Conservation (phyloP, 2,888 invertebrate species). For the Lypha dubia region DNA sequence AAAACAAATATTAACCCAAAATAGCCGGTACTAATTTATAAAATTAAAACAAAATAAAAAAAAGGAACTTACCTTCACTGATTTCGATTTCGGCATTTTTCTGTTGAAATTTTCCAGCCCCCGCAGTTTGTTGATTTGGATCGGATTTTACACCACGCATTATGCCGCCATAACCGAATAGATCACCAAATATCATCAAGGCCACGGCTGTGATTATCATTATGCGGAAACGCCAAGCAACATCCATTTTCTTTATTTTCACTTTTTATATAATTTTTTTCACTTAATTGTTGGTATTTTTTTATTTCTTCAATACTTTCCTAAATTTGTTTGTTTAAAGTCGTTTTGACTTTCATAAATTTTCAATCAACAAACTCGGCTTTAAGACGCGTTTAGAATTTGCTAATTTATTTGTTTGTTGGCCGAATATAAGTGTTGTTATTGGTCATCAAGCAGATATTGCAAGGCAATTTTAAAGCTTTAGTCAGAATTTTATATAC, state of each 20-base stretch:
- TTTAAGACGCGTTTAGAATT: constrained; percentile 44
- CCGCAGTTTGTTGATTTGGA: constrained; percentile 77
- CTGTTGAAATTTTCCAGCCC: constrained; percentile 80
- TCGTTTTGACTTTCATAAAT: constrained; percentile 54
- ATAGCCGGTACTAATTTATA: not conserved
- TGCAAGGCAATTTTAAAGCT: constrained; percentile 45
- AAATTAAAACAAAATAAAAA: too few species aligned
- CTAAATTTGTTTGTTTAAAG: constrained; percentile 30
- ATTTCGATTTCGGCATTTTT: constrained; percentile 82
- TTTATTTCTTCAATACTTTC: constrained; percentile 45
- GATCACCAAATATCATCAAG: constrained; percentile 82
- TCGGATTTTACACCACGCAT: constrained; percentile 82
- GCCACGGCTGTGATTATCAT: constrained; percentile 81
- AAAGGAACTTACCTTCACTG: constrained; percentile 81
- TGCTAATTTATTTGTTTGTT: constrained; percentile 37
- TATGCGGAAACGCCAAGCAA: constrained; percentile 83
- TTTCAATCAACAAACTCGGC: constrained; percentile 53
- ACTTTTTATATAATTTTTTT: constrained; percentile 11
- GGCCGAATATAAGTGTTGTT: constrained; percentile 14
- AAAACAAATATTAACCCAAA: constrained; percentile 1
- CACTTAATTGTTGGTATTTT: constrained; percentile 16
- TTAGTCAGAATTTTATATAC: not conserved
- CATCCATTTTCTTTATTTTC: constrained; percentile 78
- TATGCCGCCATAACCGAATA: constrained; percentile 82
- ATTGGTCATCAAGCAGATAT: constrained; percentile 25